Conservation (phyloP, 2,797 vertebrate species). For the Malacoraja senta region DNA sequence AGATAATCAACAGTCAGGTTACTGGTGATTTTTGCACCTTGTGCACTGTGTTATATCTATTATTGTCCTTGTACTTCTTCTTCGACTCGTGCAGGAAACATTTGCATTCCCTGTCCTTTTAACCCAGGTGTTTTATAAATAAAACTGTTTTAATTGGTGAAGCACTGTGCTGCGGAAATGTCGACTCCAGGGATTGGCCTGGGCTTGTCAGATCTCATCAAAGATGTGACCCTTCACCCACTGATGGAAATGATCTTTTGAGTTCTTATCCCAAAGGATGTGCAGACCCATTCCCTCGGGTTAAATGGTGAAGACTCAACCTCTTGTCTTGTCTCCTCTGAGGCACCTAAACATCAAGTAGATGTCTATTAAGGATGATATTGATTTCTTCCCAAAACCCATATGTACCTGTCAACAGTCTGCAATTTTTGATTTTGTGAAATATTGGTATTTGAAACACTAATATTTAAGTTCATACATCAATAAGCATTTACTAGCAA, state of each 20-base stretch:
- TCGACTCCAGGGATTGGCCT: background rate
- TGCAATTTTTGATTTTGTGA: background rate
- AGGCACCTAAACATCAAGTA: conserved; percentile 15
- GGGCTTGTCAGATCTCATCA: conserved; percentile 17
- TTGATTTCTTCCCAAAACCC: background rate
- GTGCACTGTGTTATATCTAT: background rate
- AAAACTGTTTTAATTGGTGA: conserved; percentile 28
- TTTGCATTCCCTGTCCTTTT: conserved; percentile 2
- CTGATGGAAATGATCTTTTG: conserved; percentile 35
- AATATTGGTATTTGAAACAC: background rate
- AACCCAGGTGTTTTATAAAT: conserved; percentile 35
- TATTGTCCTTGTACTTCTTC: background rate
- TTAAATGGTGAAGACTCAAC: conserved; percentile 11
- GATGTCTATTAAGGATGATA: conserved; percentile 25
- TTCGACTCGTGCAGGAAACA: background rate
- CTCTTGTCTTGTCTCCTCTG: background rate
- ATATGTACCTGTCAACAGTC: background rate
- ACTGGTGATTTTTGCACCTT: background rate
- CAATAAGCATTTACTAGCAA: background rate
- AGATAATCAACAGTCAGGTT: background rate
- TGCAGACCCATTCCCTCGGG: background rate
- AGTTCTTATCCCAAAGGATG: conserved; percentile 34
- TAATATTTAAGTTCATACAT: background rate
- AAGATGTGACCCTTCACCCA: conserved; percentile 28
- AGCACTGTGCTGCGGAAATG: background rate